These are phyloP conservation scores for Penaeus vannamei DNA, from an alignment of 1,140 invertebrate genomes.

Conservation along the genomic window DNA sequence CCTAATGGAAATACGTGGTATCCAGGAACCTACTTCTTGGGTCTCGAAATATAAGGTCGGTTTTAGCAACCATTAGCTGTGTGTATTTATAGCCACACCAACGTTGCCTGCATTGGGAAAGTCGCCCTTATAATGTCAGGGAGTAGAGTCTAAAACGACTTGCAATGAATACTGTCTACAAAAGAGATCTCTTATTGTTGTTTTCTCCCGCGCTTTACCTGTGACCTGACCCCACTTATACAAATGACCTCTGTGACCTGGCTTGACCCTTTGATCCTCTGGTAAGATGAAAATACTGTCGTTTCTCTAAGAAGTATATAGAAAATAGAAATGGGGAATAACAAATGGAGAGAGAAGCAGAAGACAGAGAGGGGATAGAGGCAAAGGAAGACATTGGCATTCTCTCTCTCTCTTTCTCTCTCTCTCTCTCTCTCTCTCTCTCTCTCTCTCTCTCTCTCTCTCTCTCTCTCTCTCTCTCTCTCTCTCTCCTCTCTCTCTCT, in stretches of 20 bases:
- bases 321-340: no score
- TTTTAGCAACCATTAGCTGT: no score
- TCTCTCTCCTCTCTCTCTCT: no score
- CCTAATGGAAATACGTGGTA: background rate
- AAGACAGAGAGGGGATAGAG: no score
- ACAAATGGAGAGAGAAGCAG: no score
- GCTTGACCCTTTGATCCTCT: background rate
- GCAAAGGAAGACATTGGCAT: no score
- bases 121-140: background rate
- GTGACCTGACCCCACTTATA: constrained; percentile 50
- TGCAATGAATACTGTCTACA: background rate
- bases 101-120: background rate
- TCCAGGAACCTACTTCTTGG: background rate
- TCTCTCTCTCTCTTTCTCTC: no score
- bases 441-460: no score
- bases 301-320: no score
- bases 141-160: background rate
- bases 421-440: no score
- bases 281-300: no score
- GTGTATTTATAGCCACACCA: background rate
- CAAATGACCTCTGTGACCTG: constrained; percentile 43
- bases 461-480: no score
- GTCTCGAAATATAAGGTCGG: background rate
- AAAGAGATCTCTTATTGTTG: constrained; percentile 37
- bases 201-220: constrained; percentile 46